A percentile compares a stretch with the other conserved stretches of the same genome.
Conservation (phyloP, 2,113 vertebrate genomes). For the Otocyon megalotis region DNA sequence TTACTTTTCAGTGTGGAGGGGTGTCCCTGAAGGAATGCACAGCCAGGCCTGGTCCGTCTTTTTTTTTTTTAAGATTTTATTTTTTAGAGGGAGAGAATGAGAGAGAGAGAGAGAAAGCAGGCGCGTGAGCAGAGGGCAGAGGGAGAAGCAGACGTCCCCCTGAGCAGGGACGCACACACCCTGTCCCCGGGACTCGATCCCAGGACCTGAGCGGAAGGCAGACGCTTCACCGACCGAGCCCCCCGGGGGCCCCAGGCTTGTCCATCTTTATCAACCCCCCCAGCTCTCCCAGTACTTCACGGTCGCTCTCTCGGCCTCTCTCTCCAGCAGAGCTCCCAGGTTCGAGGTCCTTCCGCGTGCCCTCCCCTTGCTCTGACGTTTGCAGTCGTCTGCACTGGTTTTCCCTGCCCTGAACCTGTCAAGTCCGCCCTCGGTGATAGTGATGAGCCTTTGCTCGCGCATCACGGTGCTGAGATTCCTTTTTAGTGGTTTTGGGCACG, state of each 20-base stretch:
- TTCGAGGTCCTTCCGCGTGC: background rate
- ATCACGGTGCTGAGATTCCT: background rate
- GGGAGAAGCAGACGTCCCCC: too few species aligned
- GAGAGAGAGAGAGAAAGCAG: too few species aligned
- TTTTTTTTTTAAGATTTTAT: background rate
- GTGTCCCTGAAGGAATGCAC: background rate
- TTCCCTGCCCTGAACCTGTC: background rate
- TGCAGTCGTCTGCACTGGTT: fast-evolving
- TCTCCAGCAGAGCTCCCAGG: background rate
- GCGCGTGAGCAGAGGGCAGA: too few species aligned
- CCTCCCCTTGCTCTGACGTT: background rate
- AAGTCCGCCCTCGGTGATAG: background rate
- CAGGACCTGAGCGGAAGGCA: background rate
- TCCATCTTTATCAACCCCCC: background rate
- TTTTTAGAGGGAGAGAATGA: too few species aligned
- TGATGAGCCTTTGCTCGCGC: background rate
- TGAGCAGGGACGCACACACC: too few species aligned
- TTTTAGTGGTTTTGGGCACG: background rate
- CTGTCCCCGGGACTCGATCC: background rate
- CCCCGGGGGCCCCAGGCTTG: background rate
- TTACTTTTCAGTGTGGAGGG: fast-evolving
- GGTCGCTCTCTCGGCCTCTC: background rate
- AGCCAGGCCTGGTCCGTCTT: background rate
- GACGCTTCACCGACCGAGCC: background rate
- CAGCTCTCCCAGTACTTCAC: fast-evolving